Conservation (phyloP, 2,113 vertebrate species). For the Xerus inauris region DNA sequence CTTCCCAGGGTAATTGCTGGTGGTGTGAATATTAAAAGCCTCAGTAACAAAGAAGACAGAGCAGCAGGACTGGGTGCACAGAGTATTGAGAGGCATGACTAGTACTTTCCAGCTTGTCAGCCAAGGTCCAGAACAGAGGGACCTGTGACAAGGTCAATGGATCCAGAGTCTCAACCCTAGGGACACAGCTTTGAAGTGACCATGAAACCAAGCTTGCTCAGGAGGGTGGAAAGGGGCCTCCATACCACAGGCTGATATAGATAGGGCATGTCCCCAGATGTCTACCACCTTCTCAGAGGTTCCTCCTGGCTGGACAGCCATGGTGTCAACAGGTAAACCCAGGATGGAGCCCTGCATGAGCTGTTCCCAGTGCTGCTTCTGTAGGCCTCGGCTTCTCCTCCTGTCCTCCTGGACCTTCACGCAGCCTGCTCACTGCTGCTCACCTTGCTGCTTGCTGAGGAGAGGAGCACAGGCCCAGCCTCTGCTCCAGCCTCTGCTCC, state of each 20-base stretch:
- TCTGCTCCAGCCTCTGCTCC: no score
- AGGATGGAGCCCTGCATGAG: not conserved
- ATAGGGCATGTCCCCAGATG: not conserved
- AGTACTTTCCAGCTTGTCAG: not conserved
- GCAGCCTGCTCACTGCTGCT: not conserved
- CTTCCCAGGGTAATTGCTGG: not conserved
- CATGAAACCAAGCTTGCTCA: not conserved
- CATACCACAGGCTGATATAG: not conserved
- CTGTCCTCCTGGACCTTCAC: not conserved
- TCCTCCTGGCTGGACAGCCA: not conserved
- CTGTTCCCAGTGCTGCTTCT: not conserved
- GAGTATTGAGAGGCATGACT: not conserved
- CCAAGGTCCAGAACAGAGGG: not conserved
- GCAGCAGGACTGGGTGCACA: not conserved
- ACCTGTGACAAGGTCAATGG: not conserved
- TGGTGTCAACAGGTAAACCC: not conserved
- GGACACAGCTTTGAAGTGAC: not conserved
- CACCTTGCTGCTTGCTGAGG: not conserved
- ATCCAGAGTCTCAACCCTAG: not conserved
- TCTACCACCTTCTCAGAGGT: not conserved
- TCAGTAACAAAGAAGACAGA: not conserved
- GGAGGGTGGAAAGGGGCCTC: not conserved
- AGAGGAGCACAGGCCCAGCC: not conserved
- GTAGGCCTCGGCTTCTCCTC: not conserved
- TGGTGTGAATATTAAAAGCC: not conserved